A percentile compares a stretch with the other conserved stretches of the same genome.
phyloP scores from a whole-genome alignment of 2,113 vertebrate species.

The Campylomormyrus numenius region DNA sequence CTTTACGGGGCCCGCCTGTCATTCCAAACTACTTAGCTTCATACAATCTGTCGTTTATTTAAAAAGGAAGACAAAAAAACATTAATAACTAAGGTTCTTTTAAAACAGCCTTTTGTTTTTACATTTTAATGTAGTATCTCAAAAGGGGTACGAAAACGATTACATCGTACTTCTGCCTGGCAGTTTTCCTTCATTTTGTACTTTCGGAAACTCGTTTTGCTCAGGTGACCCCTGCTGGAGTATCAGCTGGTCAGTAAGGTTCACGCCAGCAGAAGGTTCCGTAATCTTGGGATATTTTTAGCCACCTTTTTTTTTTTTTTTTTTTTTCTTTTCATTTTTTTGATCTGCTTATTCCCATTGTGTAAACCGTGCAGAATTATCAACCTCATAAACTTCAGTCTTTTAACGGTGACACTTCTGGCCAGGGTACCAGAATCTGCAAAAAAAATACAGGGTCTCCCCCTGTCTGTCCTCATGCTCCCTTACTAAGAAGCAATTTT shows the following conservation, averaged over 20 bases:
- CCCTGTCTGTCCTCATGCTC: neutral
- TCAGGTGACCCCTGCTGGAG: conserved; percentile 41
- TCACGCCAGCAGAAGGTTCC: neutral
- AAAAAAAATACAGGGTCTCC: conserved; percentile 54
- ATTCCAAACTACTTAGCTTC: neutral
- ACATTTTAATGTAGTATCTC: neutral
- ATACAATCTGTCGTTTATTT: neutral
- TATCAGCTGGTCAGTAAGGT: neutral
- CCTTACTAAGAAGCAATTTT: neutral
- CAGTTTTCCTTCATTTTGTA: neutral
- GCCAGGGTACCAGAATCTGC: conserved; percentile 40
- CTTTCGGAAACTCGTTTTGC: conserved; percentile 31
- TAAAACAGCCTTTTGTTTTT: conserved; percentile 3
- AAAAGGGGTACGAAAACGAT: neutral
- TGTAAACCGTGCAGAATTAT: conserved; percentile 14
- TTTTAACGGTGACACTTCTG: conserved; percentile 21
- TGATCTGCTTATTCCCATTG: neutral
- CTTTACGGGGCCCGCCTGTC: neutral
- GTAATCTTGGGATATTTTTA: neutral
- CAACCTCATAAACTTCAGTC: conserved; percentile 22
- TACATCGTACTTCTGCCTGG: neutral
- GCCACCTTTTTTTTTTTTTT: too few species aligned
- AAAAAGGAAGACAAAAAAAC: neutral
- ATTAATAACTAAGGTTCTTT: neutral
- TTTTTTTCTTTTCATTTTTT: neutral